phyloP scores from a whole-genome alignment of 2,888 invertebrate genomes.

The Mycalesis mineus region DNA sequence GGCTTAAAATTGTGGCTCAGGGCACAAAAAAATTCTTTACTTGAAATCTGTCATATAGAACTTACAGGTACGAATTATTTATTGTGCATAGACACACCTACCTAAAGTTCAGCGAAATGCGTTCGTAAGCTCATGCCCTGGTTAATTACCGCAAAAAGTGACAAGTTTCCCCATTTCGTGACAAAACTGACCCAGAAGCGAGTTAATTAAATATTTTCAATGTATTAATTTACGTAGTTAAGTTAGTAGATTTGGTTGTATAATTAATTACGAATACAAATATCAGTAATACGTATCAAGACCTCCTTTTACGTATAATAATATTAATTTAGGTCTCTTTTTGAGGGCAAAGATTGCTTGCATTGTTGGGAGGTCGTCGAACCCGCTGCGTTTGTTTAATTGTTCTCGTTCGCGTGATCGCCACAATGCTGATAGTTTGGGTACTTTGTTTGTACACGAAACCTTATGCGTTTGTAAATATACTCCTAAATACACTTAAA shows the following conservation, averaged over 20 bases:
- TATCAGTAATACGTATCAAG: constrained; percentile 1
- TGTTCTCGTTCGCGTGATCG: constrained; percentile 50
- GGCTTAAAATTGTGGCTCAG: no score
- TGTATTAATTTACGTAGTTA: no score
- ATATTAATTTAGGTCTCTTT: constrained; percentile 36
- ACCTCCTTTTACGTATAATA: constrained; percentile 5
- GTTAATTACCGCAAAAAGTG: no score
- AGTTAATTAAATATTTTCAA: no score
- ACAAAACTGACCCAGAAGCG: no score
- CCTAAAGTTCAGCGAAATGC: no score
- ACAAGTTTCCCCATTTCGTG: no score
- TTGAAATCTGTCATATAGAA: no score
- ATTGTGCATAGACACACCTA: no score
- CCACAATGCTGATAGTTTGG: constrained; percentile 36
- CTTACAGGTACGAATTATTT: no score
- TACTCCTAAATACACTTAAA: neutral
- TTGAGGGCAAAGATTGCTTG: constrained; percentile 41
- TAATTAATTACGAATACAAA: neutral
- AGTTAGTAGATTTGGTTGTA: neutral
- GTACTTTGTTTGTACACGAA: constrained; percentile 22
- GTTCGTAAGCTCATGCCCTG: no score
- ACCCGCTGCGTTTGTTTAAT: constrained; percentile 42
- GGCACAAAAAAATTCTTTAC: no score
- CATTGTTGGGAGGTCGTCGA: constrained; percentile 47
- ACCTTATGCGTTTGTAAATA: constrained; percentile 20